phyloP scores from a whole-genome alignment of 2,888 invertebrate species.

The Melanargia galathea region DNA sequence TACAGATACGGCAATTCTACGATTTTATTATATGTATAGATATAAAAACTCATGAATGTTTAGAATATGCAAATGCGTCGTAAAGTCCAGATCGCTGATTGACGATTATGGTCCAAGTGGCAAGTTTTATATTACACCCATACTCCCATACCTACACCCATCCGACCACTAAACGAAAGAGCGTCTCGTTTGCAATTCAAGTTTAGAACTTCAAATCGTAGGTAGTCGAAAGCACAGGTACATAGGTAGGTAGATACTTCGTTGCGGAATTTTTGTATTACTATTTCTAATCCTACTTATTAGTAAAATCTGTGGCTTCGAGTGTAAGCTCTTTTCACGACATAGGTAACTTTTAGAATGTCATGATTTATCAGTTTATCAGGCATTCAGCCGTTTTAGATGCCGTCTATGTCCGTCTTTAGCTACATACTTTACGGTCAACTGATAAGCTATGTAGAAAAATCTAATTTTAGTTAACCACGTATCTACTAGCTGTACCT shows the following conservation, averaged over 20 bases:
- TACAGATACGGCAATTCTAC: too few species aligned
- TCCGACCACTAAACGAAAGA: constrained; percentile 2
- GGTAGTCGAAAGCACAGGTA: too few species aligned
- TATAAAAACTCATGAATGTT: background rate
- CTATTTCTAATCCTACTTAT: background rate
- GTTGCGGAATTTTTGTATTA: background rate
- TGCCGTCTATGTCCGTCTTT: too few species aligned
- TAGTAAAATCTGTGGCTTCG: background rate
- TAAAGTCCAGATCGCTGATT: constrained; percentile 8
- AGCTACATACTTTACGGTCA: too few species aligned
- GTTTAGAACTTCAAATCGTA: constrained; percentile 13
- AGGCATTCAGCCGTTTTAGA: too few species aligned
- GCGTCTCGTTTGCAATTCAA: constrained; percentile 23
- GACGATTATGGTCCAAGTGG: constrained; percentile 12
- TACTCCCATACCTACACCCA: background rate
- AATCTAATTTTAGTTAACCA: too few species aligned
- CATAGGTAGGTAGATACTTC: constrained; percentile 21
- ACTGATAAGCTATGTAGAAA: too few species aligned
- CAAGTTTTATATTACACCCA: constrained; percentile 8
- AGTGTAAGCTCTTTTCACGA: too few species aligned
- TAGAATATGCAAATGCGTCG: constrained; percentile 10
- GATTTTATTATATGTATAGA: too few species aligned
- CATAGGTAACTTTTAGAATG: too few species aligned
- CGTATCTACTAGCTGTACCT: too few species aligned
- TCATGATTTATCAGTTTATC: too few species aligned